A percentile compares a stretch with the other conserved stretches of the same genome.
Conservation (phyloP, 2,797 vertebrate species). For the Australoheros facetus region DNA sequence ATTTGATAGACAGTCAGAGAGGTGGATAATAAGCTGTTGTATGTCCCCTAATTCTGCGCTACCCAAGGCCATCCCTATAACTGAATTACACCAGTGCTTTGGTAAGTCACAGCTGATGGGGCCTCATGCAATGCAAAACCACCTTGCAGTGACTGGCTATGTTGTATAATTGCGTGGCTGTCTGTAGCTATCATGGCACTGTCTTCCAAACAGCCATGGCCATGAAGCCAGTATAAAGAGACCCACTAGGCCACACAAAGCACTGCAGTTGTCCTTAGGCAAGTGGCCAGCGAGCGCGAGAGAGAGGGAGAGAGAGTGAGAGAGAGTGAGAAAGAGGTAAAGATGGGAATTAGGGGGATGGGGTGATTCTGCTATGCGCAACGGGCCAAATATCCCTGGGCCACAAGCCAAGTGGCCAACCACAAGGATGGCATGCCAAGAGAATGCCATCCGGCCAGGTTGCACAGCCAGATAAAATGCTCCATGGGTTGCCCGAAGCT, state of each 20-base stretch:
- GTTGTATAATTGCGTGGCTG: constrained; percentile 60
- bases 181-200: constrained; percentile 59
- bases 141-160: constrained; percentile 52
- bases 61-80: constrained; percentile 74
- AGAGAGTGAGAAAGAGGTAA: constrained; percentile 24
- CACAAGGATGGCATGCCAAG: constrained; percentile 61
- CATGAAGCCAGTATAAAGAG: constrained; percentile 56
- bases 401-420: constrained; percentile 68
- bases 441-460: constrained; percentile 72
- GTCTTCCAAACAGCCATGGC: constrained; percentile 49
- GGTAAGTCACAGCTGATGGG: constrained; percentile 69
- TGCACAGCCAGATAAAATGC: constrained; percentile 74
- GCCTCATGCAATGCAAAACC: constrained; percentile 64
- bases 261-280: constrained; percentile 74
- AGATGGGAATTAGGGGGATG: constrained; percentile 63
- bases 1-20: constrained; percentile 76
- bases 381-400: constrained; percentile 72
- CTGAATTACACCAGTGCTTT: constrained; percentile 70
- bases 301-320: constrained; percentile 12
- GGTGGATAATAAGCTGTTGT: constrained; percentile 76
- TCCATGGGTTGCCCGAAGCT: constrained; percentile 52
- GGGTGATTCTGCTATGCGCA: constrained; percentile 57
- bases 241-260: constrained; percentile 68
- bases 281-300: constrained; percentile 57
- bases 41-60: constrained; percentile 70